Conservation (phyloP, 2,888 invertebrate species). For the Mayetiola destructor region DNA sequence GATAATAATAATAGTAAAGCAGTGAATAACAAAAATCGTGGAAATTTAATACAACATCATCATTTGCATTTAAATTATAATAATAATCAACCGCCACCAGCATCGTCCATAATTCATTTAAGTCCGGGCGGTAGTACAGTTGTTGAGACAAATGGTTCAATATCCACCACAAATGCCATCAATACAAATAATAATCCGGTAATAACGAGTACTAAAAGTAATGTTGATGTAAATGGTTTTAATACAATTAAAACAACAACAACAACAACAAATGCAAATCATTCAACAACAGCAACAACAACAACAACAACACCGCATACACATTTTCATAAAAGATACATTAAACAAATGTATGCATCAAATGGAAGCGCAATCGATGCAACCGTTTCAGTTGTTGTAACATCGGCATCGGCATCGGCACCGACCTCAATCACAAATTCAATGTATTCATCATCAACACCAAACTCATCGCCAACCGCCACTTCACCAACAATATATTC, state of each 20-base stretch:
- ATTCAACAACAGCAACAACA: slow-evolving; percentile 6
- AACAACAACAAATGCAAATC: slow-evolving; percentile 26
- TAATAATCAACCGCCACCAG: slow-evolving; percentile 20
- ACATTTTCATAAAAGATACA: neutral
- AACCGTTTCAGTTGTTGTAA: neutral
- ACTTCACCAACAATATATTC: neutral
- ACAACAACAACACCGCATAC: slow-evolving; percentile 12
- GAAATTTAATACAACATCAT: neutral
- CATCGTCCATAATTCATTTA: slow-evolving; percentile 21
- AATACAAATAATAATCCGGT: neutral
- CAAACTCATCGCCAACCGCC: slow-evolving; percentile 21
- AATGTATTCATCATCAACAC: slow-evolving; percentile 24
- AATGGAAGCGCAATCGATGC: neutral
- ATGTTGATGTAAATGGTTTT: neutral
- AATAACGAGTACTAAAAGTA: neutral
- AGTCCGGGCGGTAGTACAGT: slow-evolving; percentile 18
- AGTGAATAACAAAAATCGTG: slow-evolving; percentile 18
- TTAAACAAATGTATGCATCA: neutral
- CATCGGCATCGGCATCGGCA: slow-evolving; percentile 17
- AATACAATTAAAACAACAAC: slow-evolving; percentile 16
- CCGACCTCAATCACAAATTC: slow-evolving; percentile 18
- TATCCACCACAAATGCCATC: neutral
- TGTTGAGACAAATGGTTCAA: slow-evolving; percentile 6
- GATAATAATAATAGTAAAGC: slow-evolving; percentile 18
- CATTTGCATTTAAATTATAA: slow-evolving; percentile 1